Evolutionary conservation across 92 coral and sea anemone species (phyloP), one percentile per base, ranked within the genome.

Genomic region (Porites rus): DNA sequence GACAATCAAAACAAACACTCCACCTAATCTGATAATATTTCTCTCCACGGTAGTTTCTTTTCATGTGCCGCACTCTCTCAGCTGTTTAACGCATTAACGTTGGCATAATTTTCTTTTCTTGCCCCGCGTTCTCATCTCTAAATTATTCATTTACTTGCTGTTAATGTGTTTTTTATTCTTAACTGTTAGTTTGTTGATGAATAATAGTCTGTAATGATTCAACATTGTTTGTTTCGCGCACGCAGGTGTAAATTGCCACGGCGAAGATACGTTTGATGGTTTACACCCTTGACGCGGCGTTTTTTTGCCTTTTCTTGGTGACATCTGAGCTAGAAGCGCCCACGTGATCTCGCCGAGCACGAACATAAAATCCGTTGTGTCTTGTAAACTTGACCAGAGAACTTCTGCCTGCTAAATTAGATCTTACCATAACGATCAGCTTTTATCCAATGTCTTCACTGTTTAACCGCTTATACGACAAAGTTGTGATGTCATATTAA

Each of bases 1-100:
- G 89, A 91, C 95, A 89, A 93, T 89, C 87, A 93, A 95, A 95
- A 91, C 90, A 95, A 94, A 95, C 96, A 95, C 58, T 54, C 69
- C 60, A 89, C 88, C 89, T 95, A 95, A 95, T 95, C 93, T 89
- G 98, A 95, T 90, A 86, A 93, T 90, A 87, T 86, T 88, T 82
- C 94, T 92, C 88, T 92, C 94, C 94, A 84, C 66, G 76, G 80
- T 77, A 74, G 68, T 66, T 72, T 64, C 95, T 38, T 95, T 95
- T 88, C 66, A 93, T 95, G 93, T 95, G 94, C 96, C 98, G 96
- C 96, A 69, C 60, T 16, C 61, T 53, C 88, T 93, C 94, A 95
- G 91, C 89, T 93, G 96, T 82, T 95, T 95, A 80, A 79, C 72
- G 79, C 96, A 93, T 95, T 95, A 95, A 72, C 70, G 50, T 56